Base-by-base conservation (phyloP, 2,888 invertebrate species). In the Dynastes grantii region DNA sequence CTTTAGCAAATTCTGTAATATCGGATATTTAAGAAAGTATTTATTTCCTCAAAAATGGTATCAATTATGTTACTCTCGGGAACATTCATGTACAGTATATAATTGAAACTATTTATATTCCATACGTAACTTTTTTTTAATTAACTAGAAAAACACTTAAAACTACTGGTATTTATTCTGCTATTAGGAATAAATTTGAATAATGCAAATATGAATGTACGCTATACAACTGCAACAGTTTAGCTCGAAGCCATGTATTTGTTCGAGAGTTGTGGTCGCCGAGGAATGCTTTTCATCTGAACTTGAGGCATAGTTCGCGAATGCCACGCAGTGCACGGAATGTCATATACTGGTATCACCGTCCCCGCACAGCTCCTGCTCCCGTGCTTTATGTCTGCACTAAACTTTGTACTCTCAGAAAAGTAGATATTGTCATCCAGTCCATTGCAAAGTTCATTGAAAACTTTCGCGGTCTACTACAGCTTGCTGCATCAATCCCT, bases 281-380 rank as follows among this genome's bases (percentile, higher is more conserved):
- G 83, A 81, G 88, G 88, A 88, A 88, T 88, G 88, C 88, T 86
- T 88, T 88, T 88, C 88, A 88, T 87, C 88, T 87, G 85, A 88
- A 88, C 87, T 88, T 88, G 87, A 87, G 87, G 87, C 88, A 88
- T 88, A 88, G 88, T 88, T 88, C 85, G 84, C 84, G 86, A 86
- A 88, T 88, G 87, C 88, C 88, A 85, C 85, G 85, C 86, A 84
- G 84, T 84, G 85, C 83, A 85, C 84, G 88, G 88, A 88, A 88
- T 88, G 88, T 88, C 88, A 87, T 87, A 87, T 86, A 87, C 85
- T 86, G 85, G 80, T 78, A 78, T 77, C 67, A 79, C 76, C 79
- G 75, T 71, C 75, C 79, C 77, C 61, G 49, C 77, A 40, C 16
- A 32, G 13, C 81, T 79, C 81, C 80, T 78, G 70, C 80, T 79